Evolutionary conservation across 2,888 invertebrate species (phyloP).

Genomic region (Acleris holmiana): DNA sequence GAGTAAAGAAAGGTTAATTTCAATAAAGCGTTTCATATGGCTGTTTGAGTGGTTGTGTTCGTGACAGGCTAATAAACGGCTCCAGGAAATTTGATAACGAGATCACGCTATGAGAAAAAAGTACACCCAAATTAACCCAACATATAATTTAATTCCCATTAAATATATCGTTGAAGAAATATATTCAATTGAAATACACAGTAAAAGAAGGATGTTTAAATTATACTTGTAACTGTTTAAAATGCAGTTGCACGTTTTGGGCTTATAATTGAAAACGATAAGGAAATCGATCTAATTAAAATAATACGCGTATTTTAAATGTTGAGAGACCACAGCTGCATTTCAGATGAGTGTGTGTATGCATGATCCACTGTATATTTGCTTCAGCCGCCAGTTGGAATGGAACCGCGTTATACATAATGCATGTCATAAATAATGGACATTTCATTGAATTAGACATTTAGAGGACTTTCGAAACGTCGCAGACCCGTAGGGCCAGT

Average conservation of each 20-base stretch:
- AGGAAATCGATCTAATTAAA: too few relatives aligned
- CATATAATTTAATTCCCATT: constrained; percentile 29
- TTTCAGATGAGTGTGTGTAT: constrained; percentile 1
- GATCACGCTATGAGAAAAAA: constrained; percentile 34
- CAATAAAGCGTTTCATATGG: constrained; percentile 6
- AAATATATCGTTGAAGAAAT: constrained; percentile 11
- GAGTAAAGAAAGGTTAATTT: constrained; percentile 20
- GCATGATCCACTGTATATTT: constrained; percentile 10
- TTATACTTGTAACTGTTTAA: neutral
- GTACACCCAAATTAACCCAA: constrained; percentile 22
- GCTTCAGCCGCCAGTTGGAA: constrained; percentile 9
- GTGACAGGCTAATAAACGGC: constrained; percentile 28
- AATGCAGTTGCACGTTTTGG: too few relatives aligned
- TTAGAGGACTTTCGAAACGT: constrained; percentile 27
- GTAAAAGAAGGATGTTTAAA: constrained; percentile 4
- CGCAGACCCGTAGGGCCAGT: constrained; percentile 8
- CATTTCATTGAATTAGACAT: constrained; percentile 21
- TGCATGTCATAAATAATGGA: constrained; percentile 35
- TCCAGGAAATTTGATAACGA: constrained; percentile 28
- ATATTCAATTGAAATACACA: constrained; percentile 15
- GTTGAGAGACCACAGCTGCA: neutral
- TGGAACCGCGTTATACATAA: constrained; percentile 21
- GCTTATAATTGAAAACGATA: too few relatives aligned
- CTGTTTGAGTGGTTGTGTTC: constrained; percentile 13
- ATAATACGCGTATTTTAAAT: too few relatives aligned